Percentiles rank a stretch among this genome's conserved stretches.
Conservation (phyloP, 2,888 invertebrate species). For the Drosophila leonis region DNA sequence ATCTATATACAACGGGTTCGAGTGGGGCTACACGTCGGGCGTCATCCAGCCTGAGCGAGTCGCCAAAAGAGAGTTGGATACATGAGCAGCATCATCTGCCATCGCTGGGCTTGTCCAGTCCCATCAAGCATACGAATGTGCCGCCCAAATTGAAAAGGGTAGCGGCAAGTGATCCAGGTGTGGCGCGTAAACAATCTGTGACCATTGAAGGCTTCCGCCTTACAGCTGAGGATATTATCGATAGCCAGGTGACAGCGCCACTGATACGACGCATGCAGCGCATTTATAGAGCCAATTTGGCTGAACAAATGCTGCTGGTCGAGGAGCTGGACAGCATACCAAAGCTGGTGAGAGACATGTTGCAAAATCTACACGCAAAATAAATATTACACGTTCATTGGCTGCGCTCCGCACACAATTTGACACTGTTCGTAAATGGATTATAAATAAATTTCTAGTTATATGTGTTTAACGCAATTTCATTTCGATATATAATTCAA, state of each 20-base stretch:
- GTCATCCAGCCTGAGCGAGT: background rate
- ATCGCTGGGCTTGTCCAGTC: background rate
- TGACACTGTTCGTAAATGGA: background rate
- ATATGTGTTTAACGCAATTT: background rate
- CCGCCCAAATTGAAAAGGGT: background rate
- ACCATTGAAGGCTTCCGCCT: background rate
- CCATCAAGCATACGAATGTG: too few species aligned
- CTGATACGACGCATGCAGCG: slow-evolving; percentile 11
- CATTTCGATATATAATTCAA: background rate
- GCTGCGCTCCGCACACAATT: background rate
- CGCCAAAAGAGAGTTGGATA: background rate
- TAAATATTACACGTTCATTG: background rate
- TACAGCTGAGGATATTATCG: background rate
- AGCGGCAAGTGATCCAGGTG: too few species aligned
- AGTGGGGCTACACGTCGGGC: background rate
- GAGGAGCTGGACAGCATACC: slow-evolving; percentile 7
- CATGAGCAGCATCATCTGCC: background rate
- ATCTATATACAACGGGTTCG: background rate
- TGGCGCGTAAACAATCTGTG: background rate
- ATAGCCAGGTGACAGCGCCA: slow-evolving; percentile 1
- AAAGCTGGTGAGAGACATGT: background rate
- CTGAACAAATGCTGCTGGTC: background rate
- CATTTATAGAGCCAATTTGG: slow-evolving; percentile 5
- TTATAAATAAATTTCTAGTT: slow-evolving; percentile 10
- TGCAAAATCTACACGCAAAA: background rate